Evolutionary conservation across 2,113 vertebrate genomes (phyloP).

Genomic region (Rhinoptilus africanus): DNA sequence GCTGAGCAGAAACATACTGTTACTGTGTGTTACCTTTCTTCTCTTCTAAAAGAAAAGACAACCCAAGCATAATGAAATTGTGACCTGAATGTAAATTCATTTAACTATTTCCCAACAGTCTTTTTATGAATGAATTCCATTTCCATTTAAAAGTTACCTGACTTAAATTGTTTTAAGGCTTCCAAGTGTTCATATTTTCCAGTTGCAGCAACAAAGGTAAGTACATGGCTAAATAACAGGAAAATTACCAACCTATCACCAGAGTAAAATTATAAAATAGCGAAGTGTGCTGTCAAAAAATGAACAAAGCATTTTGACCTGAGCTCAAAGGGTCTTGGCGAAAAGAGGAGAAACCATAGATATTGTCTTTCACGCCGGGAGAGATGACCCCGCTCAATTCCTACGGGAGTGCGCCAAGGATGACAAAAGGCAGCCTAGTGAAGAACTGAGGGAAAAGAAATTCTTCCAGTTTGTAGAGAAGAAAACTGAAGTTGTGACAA

Average conservation of each 20-base stretch:
- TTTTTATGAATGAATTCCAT: not conserved
- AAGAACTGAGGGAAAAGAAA: not conserved
- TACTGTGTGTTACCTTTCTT: rapidly evolving
- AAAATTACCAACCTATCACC: not conserved
- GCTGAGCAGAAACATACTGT: not conserved
- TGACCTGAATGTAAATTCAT: not conserved
- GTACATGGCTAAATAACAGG: not conserved
- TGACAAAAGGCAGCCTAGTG: not conserved
- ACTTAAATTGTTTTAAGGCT: not conserved
- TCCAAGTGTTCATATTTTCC: not conserved
- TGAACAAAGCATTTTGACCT: not conserved
- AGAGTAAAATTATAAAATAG: not conserved
- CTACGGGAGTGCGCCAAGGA: not conserved
- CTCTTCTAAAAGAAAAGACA: not conserved
- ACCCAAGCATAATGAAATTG: not conserved
- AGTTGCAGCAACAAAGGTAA: not conserved
- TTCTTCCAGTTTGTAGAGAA: not conserved
- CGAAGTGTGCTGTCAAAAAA: not conserved
- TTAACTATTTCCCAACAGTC: not conserved
- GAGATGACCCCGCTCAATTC: not conserved
- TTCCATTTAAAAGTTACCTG: not conserved
- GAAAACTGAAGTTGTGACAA: not conserved
- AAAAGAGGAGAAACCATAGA: not conserved
- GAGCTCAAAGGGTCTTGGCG: not conserved
- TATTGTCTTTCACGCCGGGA: not conserved